Evolutionary conservation across 2,797 vertebrate genomes (phyloP).

Genomic region (Artibeus lituratus): DNA sequence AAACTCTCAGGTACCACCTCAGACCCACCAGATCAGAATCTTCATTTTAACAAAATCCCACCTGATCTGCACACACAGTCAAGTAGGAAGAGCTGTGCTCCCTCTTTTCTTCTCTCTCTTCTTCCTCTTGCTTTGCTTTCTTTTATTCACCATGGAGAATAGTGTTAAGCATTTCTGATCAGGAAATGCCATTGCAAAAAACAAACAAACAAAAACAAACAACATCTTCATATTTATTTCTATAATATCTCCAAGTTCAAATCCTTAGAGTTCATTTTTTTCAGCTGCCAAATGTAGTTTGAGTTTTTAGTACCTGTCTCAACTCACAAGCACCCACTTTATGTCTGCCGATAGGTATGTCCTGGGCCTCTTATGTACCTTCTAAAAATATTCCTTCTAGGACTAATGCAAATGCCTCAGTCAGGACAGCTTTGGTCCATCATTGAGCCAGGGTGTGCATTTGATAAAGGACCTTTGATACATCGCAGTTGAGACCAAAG

Average conservation of each 20-base stretch:
- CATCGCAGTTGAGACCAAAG: slow-evolving; percentile 36
- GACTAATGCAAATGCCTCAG: neutral
- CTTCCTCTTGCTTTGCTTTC: neutral
- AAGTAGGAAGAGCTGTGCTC: neutral
- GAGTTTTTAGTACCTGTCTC: slow-evolving; percentile 43
- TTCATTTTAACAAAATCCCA: neutral
- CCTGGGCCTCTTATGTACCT: neutral
- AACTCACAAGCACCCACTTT: slow-evolving; percentile 50
- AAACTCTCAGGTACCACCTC: neutral
- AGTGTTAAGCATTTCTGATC: neutral
- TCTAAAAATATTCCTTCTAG: slow-evolving; percentile 52
- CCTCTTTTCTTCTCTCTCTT: neutral
- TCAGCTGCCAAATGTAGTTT: neutral
- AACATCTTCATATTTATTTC: slow-evolving; percentile 11
- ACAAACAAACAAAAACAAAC: neutral
- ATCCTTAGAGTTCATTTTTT: neutral
- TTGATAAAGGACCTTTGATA: slow-evolving; percentile 20
- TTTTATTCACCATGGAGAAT: slow-evolving; percentile 17
- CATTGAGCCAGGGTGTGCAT: neutral
- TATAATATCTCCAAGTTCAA: slow-evolving; percentile 32
- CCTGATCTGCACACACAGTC: neutral
- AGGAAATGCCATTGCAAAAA: slow-evolving; percentile 30
- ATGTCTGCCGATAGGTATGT: slow-evolving; percentile 48
- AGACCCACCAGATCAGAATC: neutral
- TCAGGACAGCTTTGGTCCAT: neutral